Evolutionary conservation across 1,140 invertebrate species (phyloP).

Genomic region (Caenorhabditis elegans): WBcel235 BX284605.5:7317001-7317500

Average conservation of each 20-base stretch:
- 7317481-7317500: no score
- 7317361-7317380: background rate
- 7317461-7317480: no score
- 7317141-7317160: background rate
- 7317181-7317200: background rate
- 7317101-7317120: no score
- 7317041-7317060: no score
- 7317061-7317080: no score
- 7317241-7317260: background rate
- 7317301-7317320: background rate
- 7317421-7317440: background rate
- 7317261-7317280: background rate
- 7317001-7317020: background rate
- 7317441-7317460: no score
- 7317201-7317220: no score
- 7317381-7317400: background rate
- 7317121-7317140: no score
- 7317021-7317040: no score
- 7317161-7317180: background rate
- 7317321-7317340: background rate
- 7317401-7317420: background rate
- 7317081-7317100: no score
- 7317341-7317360: background rate
- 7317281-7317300: background rate
- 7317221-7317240: no score